Percentiles rank a stretch among this genome's conserved stretches.
phyloP scores from a whole-genome alignment of 2,888 invertebrate genomes.

The Machimus atricapillus region DNA sequence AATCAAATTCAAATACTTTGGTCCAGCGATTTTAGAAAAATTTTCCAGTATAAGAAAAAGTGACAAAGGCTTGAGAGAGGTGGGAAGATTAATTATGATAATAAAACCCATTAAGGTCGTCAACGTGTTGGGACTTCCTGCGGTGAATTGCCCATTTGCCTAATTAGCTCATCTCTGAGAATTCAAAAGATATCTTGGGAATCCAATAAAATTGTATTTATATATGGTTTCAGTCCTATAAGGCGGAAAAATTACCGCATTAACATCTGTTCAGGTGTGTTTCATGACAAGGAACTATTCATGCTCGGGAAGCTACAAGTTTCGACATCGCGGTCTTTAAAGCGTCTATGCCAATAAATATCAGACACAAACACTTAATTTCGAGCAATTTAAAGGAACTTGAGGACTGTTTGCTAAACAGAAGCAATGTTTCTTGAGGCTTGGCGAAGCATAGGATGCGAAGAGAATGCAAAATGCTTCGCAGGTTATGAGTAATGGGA shows the following conservation, averaged over 20 bases:
- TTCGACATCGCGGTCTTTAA: neutral
- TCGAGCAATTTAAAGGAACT: neutral
- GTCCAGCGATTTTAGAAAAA: neutral
- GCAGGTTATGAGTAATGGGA: slow-evolving; percentile 7
- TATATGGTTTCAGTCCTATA: neutral
- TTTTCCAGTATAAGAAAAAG: neutral
- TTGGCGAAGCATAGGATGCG: neutral
- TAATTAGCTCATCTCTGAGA: neutral
- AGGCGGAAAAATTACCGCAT: neutral
- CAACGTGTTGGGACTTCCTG: neutral
- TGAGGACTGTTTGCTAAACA: neutral
- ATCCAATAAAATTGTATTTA: neutral
- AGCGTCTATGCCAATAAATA: neutral
- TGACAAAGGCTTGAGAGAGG: neutral
- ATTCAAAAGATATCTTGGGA: neutral
- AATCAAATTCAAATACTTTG: neutral
- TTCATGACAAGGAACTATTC: neutral
- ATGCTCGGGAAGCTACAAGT: neutral
- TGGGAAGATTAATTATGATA: neutral
- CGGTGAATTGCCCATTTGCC: neutral
- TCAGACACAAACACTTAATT: neutral
- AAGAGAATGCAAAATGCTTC: neutral
- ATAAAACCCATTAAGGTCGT: neutral
- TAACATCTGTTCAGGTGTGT: neutral
- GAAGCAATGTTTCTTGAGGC: neutral